phyloP scores from a whole-genome alignment of 2,888 invertebrate species.

The Polyommatus iphigenia region DNA sequence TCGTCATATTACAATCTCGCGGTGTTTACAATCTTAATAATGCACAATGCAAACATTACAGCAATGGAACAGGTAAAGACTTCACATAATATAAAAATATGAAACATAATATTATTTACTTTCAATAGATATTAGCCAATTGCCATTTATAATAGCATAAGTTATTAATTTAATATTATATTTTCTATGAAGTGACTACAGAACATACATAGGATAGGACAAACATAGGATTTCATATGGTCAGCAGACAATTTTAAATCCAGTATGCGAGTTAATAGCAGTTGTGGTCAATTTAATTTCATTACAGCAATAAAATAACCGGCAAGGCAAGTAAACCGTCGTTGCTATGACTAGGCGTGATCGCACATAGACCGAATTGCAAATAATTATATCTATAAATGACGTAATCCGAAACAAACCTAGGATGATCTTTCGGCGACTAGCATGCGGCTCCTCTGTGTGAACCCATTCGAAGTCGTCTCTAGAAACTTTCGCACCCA shows the following conservation, averaged over 20 bases:
- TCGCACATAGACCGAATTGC: background rate
- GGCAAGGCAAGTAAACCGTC: background rate
- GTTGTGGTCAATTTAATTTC: background rate
- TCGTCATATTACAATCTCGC: no score
- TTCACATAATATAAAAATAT: background rate
- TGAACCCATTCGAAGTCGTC: slow-evolving; percentile 98
- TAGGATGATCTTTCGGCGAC: slow-evolving; percentile 94
- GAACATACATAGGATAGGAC: no score
- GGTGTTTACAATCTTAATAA: no score
- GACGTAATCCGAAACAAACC: slow-evolving; percentile 74
- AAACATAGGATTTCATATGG: no score
- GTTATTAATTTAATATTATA: no score
- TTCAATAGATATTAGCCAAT: no score
- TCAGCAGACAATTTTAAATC: no score
- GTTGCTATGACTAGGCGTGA: background rate
- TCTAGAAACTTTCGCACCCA: slow-evolving; percentile 97
- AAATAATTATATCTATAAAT: slow-evolving; percentile 7
- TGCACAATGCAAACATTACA: background rate
- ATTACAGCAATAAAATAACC: background rate
- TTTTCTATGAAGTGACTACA: no score
- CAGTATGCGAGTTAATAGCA: background rate
- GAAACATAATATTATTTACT: background rate
- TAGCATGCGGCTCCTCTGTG: slow-evolving; percentile 98
- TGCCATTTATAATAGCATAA: no score
- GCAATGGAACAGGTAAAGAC: background rate